phyloP scores from a whole-genome alignment of 64 coral and sea anemone species.

The Pocillopora verrucosa region DNA sequence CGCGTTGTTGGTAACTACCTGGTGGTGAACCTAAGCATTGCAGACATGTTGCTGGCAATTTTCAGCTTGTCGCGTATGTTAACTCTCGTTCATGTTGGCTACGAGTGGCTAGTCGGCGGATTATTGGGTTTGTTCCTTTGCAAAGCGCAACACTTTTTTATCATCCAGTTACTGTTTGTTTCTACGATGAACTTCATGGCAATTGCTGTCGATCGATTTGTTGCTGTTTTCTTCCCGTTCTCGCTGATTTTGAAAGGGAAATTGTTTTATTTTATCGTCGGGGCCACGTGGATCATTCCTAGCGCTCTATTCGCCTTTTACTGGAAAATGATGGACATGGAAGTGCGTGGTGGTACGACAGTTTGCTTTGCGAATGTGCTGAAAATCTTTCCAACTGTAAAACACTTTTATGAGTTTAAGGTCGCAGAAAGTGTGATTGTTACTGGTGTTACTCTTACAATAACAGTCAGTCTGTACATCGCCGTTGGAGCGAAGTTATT shows the following conservation, averaged over 20 bases:
- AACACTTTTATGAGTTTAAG: background rate
- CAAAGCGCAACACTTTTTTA: slow-evolving; percentile 24
- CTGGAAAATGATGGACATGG: background rate
- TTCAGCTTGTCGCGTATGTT: slow-evolving; percentile 58
- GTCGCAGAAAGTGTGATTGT: background rate
- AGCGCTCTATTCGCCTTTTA: background rate
- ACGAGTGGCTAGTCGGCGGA: slow-evolving; percentile 34
- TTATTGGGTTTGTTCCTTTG: slow-evolving; percentile 32
- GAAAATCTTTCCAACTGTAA: background rate
- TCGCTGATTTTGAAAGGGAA: background rate
- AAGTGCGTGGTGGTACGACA: background rate
- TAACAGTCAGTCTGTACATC: slow-evolving; percentile 2
- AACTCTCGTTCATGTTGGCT: slow-evolving; percentile 28
- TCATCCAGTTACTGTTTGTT: slow-evolving; percentile 5
- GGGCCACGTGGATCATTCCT: slow-evolving; percentile 10
- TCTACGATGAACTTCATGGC: slow-evolving; percentile 20
- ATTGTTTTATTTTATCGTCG: slow-evolving; percentile 11
- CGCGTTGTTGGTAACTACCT: slow-evolving; percentile 56
- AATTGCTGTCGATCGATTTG: slow-evolving; percentile 30
- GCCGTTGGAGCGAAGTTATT: background rate
- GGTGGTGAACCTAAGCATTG: slow-evolving; percentile 53
- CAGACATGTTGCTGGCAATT: slow-evolving; percentile 53
- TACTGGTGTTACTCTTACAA: background rate
- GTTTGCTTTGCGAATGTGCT: background rate
- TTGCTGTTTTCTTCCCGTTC: slow-evolving; percentile 40